Percentiles rank a stretch among this genome's conserved stretches.
phyloP scores from a whole-genome alignment of 37 sponge, comb jelly and placozoan species.

The Amphimedon queenslandica region DNA sequence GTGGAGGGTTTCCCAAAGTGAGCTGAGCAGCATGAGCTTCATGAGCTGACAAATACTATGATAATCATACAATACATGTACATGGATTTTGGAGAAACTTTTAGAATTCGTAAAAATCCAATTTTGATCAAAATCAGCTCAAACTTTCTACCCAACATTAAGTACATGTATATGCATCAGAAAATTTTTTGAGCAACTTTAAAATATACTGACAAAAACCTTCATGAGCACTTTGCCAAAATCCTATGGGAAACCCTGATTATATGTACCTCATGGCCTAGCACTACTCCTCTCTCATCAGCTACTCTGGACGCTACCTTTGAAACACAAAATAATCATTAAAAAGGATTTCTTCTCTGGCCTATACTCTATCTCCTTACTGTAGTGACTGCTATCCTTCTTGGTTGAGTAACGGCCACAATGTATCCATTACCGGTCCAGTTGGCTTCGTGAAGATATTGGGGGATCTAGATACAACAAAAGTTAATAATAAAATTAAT shows the following conservation, averaged over 20 bases:
- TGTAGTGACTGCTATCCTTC: constrained; percentile 84
- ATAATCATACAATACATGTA: neutral
- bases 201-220: too few species aligned
- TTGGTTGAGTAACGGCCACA: constrained; percentile 88
- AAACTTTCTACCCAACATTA: too few species aligned
- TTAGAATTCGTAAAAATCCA: too few species aligned
- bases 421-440: constrained; percentile 71
- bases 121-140: too few species aligned
- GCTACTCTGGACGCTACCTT: constrained; percentile 84
- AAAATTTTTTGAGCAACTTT: neutral
- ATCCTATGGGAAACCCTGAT: too few species aligned
- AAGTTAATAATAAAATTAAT: neutral
- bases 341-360: neutral
- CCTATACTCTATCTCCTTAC: constrained; percentile 18
- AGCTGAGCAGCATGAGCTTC: too few species aligned
- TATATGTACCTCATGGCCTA: constrained; percentile 69
- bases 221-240: too few species aligned
- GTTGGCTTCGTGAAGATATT: constrained; percentile 87
- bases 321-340: neutral
- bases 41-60: too few species aligned
- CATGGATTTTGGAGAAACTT: too few species aligned
- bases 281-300: constrained; percentile 73
- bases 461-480: constrained; percentile 45
- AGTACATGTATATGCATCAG: neutral
- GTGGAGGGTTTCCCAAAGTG: too few species aligned